A percentile compares a stretch with the other conserved stretches of the same genome.
phyloP scores from a whole-genome alignment of 1,140 invertebrate genomes.

The Caenorhabditis tropicalis region DNA sequence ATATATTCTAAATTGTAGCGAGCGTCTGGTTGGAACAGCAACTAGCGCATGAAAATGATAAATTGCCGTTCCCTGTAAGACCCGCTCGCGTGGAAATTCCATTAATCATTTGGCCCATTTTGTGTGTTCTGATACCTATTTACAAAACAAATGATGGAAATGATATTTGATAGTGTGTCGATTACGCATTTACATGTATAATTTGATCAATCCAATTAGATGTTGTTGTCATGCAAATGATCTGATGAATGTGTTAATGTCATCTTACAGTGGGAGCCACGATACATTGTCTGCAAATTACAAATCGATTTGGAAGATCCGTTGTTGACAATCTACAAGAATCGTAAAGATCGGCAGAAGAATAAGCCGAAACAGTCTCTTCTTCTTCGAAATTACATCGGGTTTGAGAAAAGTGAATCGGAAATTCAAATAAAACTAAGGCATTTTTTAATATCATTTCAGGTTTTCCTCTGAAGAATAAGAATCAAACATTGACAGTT shows the following conservation, averaged over 20 bases:
- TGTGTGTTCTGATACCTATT: not conserved
- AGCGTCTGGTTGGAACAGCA: not conserved
- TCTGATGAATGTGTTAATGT: not conserved
- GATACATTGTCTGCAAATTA: slow-evolving; percentile 43
- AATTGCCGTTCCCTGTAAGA: not conserved
- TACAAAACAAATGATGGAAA: not conserved
- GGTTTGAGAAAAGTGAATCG: slow-evolving; percentile 47
- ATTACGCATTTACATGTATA: not conserved
- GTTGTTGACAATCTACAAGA: slow-evolving; percentile 31
- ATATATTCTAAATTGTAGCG: too few species aligned
- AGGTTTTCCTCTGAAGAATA: slow-evolving; percentile 44
- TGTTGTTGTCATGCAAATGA: not conserved
- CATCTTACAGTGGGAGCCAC: slow-evolving; percentile 42
- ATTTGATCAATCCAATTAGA: not conserved
- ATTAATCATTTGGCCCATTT: not conserved
- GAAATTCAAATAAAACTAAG: not conserved
- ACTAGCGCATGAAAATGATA: not conserved
- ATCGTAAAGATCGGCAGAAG: slow-evolving; percentile 43
- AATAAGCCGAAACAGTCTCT: slow-evolving; percentile 20
- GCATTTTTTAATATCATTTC: not conserved
- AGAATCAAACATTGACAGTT: slow-evolving; percentile 30
- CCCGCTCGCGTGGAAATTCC: not conserved
- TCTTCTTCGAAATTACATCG: slow-evolving; percentile 42
- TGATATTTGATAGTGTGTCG: not conserved
- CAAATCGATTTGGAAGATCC: slow-evolving; percentile 29